Conservation (phyloP, 2,797 vertebrate species). For the Phalanger gymnotis region DNA sequence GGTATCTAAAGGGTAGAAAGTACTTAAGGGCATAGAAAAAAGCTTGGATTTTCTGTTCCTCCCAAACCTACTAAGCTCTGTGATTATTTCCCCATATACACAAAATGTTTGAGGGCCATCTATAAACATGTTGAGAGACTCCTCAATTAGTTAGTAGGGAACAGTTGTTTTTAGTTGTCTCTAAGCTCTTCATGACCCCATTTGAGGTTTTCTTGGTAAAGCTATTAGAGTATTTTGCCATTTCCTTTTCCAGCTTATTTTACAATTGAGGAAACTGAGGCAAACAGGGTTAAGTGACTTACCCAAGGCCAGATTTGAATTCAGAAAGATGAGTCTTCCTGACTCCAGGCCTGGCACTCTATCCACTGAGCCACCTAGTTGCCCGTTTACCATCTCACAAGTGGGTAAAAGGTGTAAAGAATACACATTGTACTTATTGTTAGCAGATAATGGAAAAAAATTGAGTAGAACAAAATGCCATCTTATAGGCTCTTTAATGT, state of each 20-base stretch:
- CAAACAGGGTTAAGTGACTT: neutral
- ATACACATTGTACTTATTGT: neutral
- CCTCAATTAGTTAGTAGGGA: neutral
- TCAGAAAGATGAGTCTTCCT: neutral
- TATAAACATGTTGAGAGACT: neutral
- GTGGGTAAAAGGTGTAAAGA: neutral
- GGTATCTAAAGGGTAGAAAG: neutral
- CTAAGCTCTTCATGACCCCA: neutral
- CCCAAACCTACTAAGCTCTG: neutral
- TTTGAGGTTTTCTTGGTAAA: neutral
- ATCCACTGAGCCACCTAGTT: neutral
- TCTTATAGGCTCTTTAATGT: neutral
- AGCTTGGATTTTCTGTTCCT: neutral
- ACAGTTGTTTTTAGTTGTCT: neutral
- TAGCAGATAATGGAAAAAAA: neutral
- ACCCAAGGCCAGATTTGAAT: neutral
- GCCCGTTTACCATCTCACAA: neutral
- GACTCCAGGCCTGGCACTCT: neutral
- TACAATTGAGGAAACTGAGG: neutral
- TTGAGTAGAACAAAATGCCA: neutral
- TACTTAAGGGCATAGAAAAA: neutral
- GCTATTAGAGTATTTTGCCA: neutral
- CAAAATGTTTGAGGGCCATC: neutral
- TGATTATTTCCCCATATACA: neutral
- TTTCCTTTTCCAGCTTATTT: neutral